Conservation (phyloP, 1,140 invertebrate species). For the Orchesella cincta region DNA sequence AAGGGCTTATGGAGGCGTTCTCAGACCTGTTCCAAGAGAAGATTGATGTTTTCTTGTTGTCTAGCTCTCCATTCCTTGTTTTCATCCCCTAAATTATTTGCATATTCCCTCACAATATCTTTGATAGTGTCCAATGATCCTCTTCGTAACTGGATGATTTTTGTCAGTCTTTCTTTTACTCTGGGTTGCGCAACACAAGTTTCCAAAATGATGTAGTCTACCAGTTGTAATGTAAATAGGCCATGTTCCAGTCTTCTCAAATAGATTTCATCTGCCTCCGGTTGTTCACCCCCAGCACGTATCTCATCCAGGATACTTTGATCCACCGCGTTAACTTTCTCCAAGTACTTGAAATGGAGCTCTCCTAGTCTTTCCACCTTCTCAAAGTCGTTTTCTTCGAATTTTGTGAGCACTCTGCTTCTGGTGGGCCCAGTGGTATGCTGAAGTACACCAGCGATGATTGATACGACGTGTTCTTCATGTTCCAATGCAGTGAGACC, state of each 20-base stretch:
- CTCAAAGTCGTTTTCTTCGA: conserved; percentile 97
- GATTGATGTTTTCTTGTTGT: conserved; percentile 87
- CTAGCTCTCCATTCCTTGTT: conserved; percentile 79
- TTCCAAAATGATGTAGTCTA: conserved; percentile 94
- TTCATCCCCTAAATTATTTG: conserved; percentile 89
- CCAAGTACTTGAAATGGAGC: conserved; percentile 95
- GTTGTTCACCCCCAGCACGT: conserved; percentile 63
- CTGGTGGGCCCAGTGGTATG: conserved; percentile 85
- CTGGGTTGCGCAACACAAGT: conserved; percentile 75
- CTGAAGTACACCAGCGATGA: conserved; percentile 88
- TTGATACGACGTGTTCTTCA: conserved; percentile 93
- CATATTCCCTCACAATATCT: conserved; percentile 80
- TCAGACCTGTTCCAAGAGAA: conserved; percentile 93
- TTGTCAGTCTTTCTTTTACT: conserved; percentile 84
- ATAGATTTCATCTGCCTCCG: conserved; percentile 79
- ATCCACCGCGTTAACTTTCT: conserved; percentile 88
- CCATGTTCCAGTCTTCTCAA: conserved; percentile 86
- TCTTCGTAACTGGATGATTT: conserved; percentile 84
- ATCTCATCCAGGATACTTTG: conserved; percentile 65
- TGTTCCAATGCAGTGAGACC: conserved; percentile 86
- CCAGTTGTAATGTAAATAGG: conserved; percentile 90
- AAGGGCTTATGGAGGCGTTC: too few relatives aligned
- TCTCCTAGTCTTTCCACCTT: conserved; percentile 96
- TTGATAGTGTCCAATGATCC: conserved; percentile 92
- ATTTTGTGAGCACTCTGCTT: conserved; percentile 89